Evolutionary conservation across 2,113 vertebrate genomes (phyloP).

Genomic region (Oxygymnocypris stewartii): DNA sequence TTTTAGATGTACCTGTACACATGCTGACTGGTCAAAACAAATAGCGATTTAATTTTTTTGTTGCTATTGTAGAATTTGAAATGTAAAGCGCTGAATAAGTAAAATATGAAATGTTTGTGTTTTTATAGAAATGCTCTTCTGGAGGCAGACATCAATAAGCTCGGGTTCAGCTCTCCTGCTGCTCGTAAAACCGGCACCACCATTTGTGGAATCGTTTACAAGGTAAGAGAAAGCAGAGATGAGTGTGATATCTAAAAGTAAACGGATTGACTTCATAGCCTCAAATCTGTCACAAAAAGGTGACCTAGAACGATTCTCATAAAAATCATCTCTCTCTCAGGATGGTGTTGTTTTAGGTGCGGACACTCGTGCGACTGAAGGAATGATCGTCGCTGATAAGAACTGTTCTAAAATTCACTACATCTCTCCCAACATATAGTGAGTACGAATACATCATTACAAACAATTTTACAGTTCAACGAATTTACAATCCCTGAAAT

Average conservation of each 20-base stretch:
- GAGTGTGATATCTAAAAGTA: background rate
- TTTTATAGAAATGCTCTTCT: slow-evolving; percentile 82
- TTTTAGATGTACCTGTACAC: too few species aligned
- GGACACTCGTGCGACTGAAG: slow-evolving; percentile 94
- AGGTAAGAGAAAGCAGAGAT: slow-evolving; percentile 74
- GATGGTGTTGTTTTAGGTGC: slow-evolving; percentile 92
- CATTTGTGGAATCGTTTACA: slow-evolving; percentile 90
- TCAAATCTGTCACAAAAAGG: too few species aligned
- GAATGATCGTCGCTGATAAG: slow-evolving; percentile 96
- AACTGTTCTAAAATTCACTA: slow-evolving; percentile 99
- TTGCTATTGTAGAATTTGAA: background rate
- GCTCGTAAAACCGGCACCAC: slow-evolving; percentile 94
- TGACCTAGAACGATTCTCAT: background rate
- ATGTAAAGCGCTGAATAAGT: background rate
- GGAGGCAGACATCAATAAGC: slow-evolving; percentile 77
- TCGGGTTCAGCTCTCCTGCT: slow-evolving; percentile 79
- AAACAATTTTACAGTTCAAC: background rate
- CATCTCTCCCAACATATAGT: slow-evolving; percentile 98
- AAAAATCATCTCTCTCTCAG: slow-evolving; percentile 61
- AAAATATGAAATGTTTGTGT: background rate
- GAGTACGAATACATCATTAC: slow-evolving; percentile 61
- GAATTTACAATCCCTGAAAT: background rate
- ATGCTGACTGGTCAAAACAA: background rate
- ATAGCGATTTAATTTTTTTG: background rate
- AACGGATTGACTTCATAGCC: background rate